Evolutionary conservation across 2,888 invertebrate species (phyloP).

Genomic region (Allygus modestus): DNA sequence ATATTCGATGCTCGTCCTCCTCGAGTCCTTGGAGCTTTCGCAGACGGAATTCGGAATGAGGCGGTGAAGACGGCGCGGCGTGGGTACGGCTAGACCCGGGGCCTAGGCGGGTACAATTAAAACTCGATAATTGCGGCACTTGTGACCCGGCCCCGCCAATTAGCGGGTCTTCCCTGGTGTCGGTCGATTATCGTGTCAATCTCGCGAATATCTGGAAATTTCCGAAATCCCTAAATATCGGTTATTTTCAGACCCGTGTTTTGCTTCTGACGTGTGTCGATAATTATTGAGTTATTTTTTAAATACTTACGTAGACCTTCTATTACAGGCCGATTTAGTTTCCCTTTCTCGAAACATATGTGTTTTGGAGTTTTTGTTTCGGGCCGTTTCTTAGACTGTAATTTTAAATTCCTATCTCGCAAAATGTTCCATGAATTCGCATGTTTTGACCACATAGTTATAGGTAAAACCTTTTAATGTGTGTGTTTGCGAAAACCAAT

Average conservation of each 20-base stretch:
- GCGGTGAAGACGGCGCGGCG: conserved; percentile 3
- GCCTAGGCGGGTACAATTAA: conserved; percentile 32
- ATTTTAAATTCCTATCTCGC: not conserved
- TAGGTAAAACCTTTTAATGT: no score
- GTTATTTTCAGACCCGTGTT: conserved; percentile 44
- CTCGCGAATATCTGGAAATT: conserved; percentile 36
- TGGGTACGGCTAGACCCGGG: not conserved
- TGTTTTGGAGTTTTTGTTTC: not conserved
- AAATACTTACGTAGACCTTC: conserved; percentile 24
- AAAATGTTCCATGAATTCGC: not conserved
- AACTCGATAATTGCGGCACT: conserved; percentile 56
- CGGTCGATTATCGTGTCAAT: conserved; percentile 33
- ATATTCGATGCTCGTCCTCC: conserved; percentile 54
- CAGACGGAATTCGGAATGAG: conserved; percentile 61
- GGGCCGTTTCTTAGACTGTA: not conserved
- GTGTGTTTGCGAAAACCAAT: no score
- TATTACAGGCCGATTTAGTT: conserved; percentile 3
- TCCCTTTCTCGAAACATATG: conserved; percentile 13
- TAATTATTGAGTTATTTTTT: conserved; percentile 54
- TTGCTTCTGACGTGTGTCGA: conserved; percentile 42
- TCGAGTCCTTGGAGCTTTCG: conserved; percentile 61
- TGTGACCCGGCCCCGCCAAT: conserved; percentile 32
- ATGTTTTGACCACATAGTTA: not conserved
- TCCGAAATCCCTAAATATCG: conserved; percentile 47
- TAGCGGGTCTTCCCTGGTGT: conserved; percentile 12